These are phyloP conservation scores for Cantharis rustica DNA, from an alignment of 2,888 invertebrate genomes.

Conservation along the genomic window DNA sequence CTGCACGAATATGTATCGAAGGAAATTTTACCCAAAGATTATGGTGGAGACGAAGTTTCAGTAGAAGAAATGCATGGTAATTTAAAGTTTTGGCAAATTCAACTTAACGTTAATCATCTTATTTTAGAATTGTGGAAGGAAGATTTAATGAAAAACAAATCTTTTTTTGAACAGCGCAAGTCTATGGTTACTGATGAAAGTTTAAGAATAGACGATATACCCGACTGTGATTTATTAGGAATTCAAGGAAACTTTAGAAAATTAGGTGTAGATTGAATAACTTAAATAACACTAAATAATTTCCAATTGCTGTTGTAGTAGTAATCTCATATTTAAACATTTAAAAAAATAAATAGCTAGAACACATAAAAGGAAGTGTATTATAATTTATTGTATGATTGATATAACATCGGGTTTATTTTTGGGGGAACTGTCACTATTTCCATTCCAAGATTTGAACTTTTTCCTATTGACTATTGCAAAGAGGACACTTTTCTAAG, in stretches of 20 bases:
- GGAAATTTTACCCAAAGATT: neutral
- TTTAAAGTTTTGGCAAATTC: neutral
- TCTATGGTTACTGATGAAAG: neutral
- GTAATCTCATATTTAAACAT: no score
- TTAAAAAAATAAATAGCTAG: no score
- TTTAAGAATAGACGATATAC: neutral
- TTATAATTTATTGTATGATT: no score
- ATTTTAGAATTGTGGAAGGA: neutral
- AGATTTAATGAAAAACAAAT: neutral
- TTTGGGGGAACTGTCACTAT: no score
- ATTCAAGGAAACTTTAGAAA: neutral
- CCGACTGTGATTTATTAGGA: neutral
- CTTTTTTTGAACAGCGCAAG: neutral
- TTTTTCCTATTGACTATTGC: no score
- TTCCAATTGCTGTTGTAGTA: no score
- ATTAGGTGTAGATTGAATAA: neutral
- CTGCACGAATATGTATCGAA: neutral
- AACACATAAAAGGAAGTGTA: no score
- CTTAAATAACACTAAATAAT: no score
- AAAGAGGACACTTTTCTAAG: no score
- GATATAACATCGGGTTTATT: no score
- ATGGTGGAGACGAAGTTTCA: neutral
- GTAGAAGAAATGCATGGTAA: neutral
- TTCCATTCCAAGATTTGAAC: no score
- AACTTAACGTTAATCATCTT: neutral